Base-by-base conservation (phyloP, 2,797 vertebrate genomes). In the Rhynchotus rufescens region DNA sequence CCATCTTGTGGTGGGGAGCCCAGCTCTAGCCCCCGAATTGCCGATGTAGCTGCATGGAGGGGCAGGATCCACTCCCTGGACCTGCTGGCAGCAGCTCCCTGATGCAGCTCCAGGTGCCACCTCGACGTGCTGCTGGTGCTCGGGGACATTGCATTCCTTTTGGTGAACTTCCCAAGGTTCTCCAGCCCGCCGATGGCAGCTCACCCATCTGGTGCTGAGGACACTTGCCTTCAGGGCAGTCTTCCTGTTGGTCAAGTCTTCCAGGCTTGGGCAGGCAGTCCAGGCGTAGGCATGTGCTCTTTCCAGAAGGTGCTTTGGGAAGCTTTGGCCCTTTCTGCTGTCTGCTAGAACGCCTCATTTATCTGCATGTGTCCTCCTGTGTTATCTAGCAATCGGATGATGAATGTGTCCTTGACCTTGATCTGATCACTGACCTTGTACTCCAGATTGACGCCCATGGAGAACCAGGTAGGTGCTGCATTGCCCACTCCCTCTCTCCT, bases 401-500 rank as follows among this genome's bases (percentile, higher is more conserved):
- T 0, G 98, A 99, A 9, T 97, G 97, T 2, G 77, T 97, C 8
- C 98, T 98, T 0, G 98, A 99, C 93, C 94, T 98, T 8, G 98
- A 98, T 94, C 97, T 99, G 23, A 98, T 99, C 67, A 97, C 98
- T 0, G 98, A 99, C 61, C 98, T 99, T 4, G 98, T 99, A 15
- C 97, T 99, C 59, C 98, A 99, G 94, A 98, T 99, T 3, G 99
- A 99, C 93, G 97, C 82, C 86, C 94, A 92, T 0, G 98, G 98
- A 92, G 98, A 99, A 14, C 98, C 99, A 96, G 99, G 99, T 99
- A 97, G 96, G 82, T 78, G 52, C 67, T 84, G 69, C 56, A 28
- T 80, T 20, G 1, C 10, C 38, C 21, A 16, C 1, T 12, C 51
- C 15, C 73, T 65, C 66, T 42, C 40, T 23, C 15, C 68, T 60